Conservation (phyloP, 1,140 invertebrate species). For the Drosophila oshimai region DNA sequence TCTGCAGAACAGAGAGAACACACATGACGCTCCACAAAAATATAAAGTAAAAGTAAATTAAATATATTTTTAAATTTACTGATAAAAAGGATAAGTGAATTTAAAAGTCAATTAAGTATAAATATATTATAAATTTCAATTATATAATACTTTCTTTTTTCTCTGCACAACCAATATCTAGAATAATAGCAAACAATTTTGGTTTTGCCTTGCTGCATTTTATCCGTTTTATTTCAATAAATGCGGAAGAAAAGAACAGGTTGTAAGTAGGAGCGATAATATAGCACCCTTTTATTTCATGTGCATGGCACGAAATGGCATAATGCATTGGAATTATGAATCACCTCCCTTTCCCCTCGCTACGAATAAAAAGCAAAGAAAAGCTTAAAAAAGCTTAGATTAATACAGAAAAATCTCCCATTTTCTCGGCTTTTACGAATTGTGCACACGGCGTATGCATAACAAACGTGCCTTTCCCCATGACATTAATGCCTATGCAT, state of each 20-base stretch:
- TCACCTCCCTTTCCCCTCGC: background rate
- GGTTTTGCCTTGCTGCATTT: constrained; percentile 44
- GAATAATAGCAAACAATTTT: constrained; percentile 72
- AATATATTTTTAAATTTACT: background rate
- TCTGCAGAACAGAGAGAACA: background rate
- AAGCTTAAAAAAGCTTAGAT: constrained; percentile 49
- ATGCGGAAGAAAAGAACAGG: constrained; percentile 13
- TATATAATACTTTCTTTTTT: background rate
- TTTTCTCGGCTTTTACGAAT: constrained; percentile 22
- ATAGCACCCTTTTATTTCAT: constrained; percentile 59
- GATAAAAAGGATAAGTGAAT: background rate
- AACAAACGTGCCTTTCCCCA: constrained; percentile 58
- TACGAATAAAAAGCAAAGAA: constrained; percentile 55
- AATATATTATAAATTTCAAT: background rate
- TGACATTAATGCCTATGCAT: constrained; percentile 63
- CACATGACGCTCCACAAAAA: constrained; percentile 16
- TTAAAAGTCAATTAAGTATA: background rate
- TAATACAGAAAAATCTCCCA: constrained; percentile 62
- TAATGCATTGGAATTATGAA: constrained; percentile 77
- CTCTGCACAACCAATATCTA: constrained; percentile 55
- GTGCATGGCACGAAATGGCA: constrained; percentile 71
- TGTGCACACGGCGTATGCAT: constrained; percentile 71
- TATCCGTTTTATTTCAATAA: constrained; percentile 56
- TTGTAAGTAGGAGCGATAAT: constrained; percentile 1
- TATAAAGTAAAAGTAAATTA: too few species aligned